phyloP scores from a whole-genome alignment of 2,797 vertebrate species.

The Channa striata region DNA sequence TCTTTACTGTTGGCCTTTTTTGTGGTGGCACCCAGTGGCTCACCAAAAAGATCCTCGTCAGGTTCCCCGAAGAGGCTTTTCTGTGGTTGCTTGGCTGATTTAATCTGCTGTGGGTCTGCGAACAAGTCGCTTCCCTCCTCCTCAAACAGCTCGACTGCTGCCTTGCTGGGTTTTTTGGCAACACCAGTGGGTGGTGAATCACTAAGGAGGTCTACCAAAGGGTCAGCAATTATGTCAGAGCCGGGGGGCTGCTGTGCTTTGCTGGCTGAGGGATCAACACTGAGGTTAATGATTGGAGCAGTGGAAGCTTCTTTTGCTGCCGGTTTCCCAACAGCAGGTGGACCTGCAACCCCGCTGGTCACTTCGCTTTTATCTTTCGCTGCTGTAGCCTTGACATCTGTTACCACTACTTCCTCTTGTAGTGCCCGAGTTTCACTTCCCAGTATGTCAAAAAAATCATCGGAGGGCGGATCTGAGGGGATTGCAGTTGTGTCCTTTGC shows the following conservation, averaged over 20 bases:
- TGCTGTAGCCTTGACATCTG: slow-evolving; percentile 35
- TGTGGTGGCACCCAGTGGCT: slow-evolving; percentile 65
- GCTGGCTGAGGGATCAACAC: slow-evolving; percentile 8
- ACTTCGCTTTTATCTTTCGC: slow-evolving; percentile 26
- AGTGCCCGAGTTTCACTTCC: slow-evolving; percentile 64
- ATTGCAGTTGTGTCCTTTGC: slow-evolving; percentile 36
- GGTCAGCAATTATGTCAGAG: slow-evolving; percentile 38
- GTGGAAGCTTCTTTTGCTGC: slow-evolving; percentile 43
- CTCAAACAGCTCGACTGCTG: slow-evolving; percentile 67
- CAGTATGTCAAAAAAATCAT: slow-evolving; percentile 74
- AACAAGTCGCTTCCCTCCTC: slow-evolving; percentile 76
- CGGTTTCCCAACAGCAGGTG: slow-evolving; percentile 26
- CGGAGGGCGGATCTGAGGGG: slow-evolving; percentile 48
- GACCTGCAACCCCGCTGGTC: background rate
- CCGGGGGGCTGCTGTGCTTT: slow-evolving; percentile 1
- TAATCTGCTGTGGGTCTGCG: slow-evolving; percentile 42
- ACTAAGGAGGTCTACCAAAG: slow-evolving; percentile 61
- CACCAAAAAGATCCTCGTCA: slow-evolving; percentile 71
- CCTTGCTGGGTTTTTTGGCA: slow-evolving; percentile 39
- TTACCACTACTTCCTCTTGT: slow-evolving; percentile 38
- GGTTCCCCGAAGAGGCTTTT: slow-evolving; percentile 75
- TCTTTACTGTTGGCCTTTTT: slow-evolving; percentile 64
- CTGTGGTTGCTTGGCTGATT: slow-evolving; percentile 64
- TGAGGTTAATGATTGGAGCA: slow-evolving; percentile 50
- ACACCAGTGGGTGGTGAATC: slow-evolving; percentile 10